Conservation (phyloP, 2,113 vertebrate genomes). For the Anarrhichthys ocellatus region DNA sequence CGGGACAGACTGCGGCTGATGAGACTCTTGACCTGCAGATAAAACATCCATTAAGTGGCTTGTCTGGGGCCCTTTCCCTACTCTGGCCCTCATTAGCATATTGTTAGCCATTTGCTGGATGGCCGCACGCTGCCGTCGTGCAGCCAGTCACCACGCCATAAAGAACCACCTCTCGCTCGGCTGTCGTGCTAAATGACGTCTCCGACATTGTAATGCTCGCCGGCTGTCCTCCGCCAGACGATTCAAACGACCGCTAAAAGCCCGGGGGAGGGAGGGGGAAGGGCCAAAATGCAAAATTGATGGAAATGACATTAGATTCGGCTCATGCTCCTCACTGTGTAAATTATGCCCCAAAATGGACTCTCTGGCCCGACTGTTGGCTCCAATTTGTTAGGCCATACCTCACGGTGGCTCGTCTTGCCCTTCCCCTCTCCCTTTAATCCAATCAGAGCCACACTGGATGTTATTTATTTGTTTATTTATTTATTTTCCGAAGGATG, state of each 20-base stretch:
- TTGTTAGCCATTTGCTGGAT: conserved; percentile 68
- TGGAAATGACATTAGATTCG: conserved; percentile 82
- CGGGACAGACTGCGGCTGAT: conserved; percentile 66
- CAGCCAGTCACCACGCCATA: conserved; percentile 70
- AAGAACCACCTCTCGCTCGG: conserved; percentile 69
- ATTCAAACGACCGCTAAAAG: conserved; percentile 77
- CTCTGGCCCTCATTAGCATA: conserved; percentile 73
- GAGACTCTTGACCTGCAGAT: conserved; percentile 70
- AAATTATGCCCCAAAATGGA: conserved; percentile 84
- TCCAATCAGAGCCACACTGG: conserved; percentile 79
- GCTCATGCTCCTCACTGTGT: conserved; percentile 81
- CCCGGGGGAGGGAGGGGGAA: conserved; percentile 50
- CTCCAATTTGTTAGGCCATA: conserved; percentile 81
- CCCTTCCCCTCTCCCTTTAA: conserved; percentile 79
- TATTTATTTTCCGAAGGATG: conserved; percentile 83
- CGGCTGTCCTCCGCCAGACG: conserved; percentile 62
- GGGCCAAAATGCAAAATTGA: conserved; percentile 80
- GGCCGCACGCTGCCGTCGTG: conserved; percentile 14
- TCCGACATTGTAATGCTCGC: conserved; percentile 70
- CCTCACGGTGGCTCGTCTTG: conserved; percentile 74
- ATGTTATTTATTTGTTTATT: conserved; percentile 87
- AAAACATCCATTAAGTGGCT: conserved; percentile 75
- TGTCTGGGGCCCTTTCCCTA: conserved; percentile 57
- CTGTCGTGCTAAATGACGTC: conserved; percentile 64
- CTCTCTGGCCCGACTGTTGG: conserved; percentile 78